These are phyloP conservation scores for Temnopleurus reevesii DNA, from an alignment of 53 echinoderm and acorn worm species.

Conservation along the genomic window DNA sequence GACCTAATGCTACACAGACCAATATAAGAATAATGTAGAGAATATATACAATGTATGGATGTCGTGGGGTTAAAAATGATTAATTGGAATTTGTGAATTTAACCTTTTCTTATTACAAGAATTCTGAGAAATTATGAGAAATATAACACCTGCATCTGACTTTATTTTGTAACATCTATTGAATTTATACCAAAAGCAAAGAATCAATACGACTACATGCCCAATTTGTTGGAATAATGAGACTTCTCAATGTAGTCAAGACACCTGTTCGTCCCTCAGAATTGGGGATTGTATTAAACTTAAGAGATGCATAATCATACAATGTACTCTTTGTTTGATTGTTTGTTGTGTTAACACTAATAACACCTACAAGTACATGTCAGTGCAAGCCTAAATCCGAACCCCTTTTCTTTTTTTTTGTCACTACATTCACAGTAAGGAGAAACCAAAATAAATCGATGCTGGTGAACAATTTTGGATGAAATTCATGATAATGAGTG, in stretches of 20 bases:
- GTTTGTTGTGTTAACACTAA: neutral
- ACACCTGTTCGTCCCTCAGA: neutral
- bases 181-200: neutral
- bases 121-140: neutral
- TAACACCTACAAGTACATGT: no score
- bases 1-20: slow-evolving; percentile 20
- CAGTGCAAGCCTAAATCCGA: no score
- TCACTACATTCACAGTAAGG: no score
- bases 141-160: neutral
- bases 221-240: neutral
- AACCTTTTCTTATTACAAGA: neutral
- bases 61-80: neutral
- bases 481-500: no score
- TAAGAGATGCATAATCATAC: slow-evolving; percentile 21
- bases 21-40: neutral
- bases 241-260: neutral
- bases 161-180: slow-evolving; percentile 17
- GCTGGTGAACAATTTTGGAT: no score
- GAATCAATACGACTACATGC: neutral
- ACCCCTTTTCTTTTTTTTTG: no score
- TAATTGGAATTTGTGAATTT: neutral
- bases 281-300: slow-evolving; percentile 24
- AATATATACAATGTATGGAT: neutral
- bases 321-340: neutral
- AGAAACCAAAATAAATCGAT: no score